phyloP scores from a whole-genome alignment of 2,113 vertebrate species.

The Poeciliopsis occidentalis region DNA sequence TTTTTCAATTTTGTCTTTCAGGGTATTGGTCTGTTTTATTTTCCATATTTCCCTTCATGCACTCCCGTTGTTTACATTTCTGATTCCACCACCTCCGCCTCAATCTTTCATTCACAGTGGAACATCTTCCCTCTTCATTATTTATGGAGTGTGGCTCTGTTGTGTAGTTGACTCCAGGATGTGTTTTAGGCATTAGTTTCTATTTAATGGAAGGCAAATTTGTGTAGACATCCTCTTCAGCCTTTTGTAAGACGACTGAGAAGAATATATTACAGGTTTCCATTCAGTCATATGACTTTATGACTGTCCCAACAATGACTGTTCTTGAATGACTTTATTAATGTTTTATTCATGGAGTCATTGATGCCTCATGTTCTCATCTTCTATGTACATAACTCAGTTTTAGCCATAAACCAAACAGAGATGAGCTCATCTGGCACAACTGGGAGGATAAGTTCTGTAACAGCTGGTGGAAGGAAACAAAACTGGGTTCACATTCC shows the following conservation, averaged over 20 bases:
- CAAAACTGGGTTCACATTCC: conserved; percentile 52
- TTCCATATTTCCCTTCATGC: not conserved
- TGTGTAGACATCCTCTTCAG: conserved; percentile 3
- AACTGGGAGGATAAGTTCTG: conserved; percentile 21
- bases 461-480: conserved; percentile 45
- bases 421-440: conserved; percentile 45
- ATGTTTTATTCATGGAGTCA: not conserved
- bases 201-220: conserved; percentile 1
- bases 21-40: conserved; percentile 10
- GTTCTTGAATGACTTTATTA: not conserved
- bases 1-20: conserved; percentile 4
- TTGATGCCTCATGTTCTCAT: not conserved
- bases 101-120: conserved; percentile 20
- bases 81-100: conserved; percentile 14
- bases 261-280: not conserved
- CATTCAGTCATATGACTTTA: not conserved
- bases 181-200: conserved; percentile 9
- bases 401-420: conserved; percentile 25
- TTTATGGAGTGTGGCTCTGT: conserved; percentile 47
- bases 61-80: not conserved
- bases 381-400: not conserved
- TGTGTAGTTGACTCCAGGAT: conserved; percentile 18
- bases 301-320: not conserved
- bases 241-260: not conserved
- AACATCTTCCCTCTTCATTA: conserved; percentile 55